These are phyloP conservation scores for Schlechtendalia chinensis DNA, from an alignment of 1,140 invertebrate species.

Conservation along the genomic window DNA sequence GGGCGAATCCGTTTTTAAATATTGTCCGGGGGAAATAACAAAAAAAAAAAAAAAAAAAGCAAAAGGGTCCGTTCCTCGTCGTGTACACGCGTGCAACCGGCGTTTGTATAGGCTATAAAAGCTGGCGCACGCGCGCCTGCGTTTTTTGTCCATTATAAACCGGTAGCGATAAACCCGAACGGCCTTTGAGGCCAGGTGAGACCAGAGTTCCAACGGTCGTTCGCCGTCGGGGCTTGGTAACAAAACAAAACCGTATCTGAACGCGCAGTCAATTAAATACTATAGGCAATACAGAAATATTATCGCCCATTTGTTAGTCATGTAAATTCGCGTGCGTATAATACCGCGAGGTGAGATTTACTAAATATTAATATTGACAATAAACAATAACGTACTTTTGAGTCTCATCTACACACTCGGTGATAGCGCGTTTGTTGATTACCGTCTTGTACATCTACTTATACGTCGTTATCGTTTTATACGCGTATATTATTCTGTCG, in stretches of 20 bases:
- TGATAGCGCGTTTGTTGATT: background rate
- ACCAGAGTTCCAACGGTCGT: conserved; percentile 30
- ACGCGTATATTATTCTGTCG: no score
- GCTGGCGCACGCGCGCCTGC: conserved; percentile 1
- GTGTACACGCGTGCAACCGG: conserved; percentile 27
- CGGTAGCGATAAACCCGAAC: conserved; percentile 44
- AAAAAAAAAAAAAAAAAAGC: background rate
- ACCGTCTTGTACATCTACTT: no score
- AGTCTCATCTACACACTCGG: background rate
- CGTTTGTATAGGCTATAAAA: conserved; percentile 19
- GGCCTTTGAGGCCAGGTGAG: conserved; percentile 32
- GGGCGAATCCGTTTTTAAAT: conserved; percentile 50
- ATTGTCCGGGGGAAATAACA: conserved; percentile 23
- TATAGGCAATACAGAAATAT: background rate
- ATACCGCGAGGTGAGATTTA: background rate
- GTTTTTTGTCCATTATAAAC: conserved; percentile 20
- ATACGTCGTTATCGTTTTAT: no score
- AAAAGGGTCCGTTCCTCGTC: conserved; percentile 17
- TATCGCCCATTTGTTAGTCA: background rate
- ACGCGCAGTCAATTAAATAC: background rate
- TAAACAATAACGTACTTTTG: background rate
- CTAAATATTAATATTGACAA: background rate
- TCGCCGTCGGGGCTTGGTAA: background rate
- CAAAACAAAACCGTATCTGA: background rate
- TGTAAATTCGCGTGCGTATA: background rate